Evolutionary conservation across 2,888 invertebrate genomes (phyloP).

Genomic region (Campoletis raptor): DNA sequence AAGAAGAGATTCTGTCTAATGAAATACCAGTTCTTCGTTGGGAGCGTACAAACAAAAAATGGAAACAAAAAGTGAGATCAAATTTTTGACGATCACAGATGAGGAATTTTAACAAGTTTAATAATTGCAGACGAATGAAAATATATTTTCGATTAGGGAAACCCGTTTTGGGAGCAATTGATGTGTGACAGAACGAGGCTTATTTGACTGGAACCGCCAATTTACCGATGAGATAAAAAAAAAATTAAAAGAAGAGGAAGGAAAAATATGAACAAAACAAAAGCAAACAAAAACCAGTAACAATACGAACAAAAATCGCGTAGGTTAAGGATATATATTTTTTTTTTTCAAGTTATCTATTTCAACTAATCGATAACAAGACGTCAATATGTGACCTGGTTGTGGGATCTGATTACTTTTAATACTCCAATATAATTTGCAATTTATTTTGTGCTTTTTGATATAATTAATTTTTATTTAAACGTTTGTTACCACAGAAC

Average conservation of each 20-base stretch:
- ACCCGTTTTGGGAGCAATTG: slow-evolving; percentile 23
- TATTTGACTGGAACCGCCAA: slow-evolving; percentile 6
- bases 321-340: slow-evolving; percentile 55
- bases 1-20: slow-evolving; percentile 16
- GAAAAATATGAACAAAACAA: slow-evolving; percentile 19
- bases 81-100: slow-evolving; percentile 24
- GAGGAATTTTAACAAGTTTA: slow-evolving; percentile 30
- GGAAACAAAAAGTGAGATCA: slow-evolving; percentile 34
- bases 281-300: slow-evolving; percentile 13
- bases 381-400: slow-evolving; percentile 73
- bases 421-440: slow-evolving; percentile 31
- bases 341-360: slow-evolving; percentile 50
- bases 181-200: slow-evolving; percentile 12
- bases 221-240: slow-evolving; percentile 12
- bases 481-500: slow-evolving; percentile 52
- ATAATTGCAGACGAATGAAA: slow-evolving; percentile 8
- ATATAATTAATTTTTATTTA: slow-evolving; percentile 52
- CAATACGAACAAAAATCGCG: slow-evolving; percentile 46
- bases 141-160: slow-evolving; percentile 25
- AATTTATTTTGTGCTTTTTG: slow-evolving; percentile 47
- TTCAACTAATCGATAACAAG: slow-evolving; percentile 55
- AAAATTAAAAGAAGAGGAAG: not conserved
- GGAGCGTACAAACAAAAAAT: slow-evolving; percentile 2
- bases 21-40: slow-evolving; percentile 23
- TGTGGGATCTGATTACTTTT: slow-evolving; percentile 77